Evolutionary conservation across 2,888 invertebrate genomes (phyloP).

Genomic region (Griposia aprilina): DNA sequence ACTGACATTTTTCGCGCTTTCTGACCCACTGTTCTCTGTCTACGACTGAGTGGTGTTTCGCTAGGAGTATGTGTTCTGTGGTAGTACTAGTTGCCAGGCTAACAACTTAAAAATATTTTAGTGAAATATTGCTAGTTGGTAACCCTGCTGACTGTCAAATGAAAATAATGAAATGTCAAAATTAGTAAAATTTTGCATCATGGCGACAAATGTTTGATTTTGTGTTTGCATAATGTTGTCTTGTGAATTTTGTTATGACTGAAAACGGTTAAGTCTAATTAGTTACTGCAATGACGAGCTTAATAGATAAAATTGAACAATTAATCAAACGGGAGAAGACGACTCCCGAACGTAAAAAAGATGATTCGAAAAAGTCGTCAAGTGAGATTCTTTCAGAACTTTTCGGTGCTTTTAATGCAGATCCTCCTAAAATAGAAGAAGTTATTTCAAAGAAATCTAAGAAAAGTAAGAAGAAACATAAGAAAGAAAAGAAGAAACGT

Average conservation of each 20-base stretch:
- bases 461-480: slow-evolving; percentile 91
- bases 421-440: slow-evolving; percentile 91
- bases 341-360: slow-evolving; percentile 86
- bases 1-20: background rate
- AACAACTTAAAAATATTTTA: background rate
- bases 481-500: slow-evolving; percentile 90
- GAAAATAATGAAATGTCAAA: slow-evolving; percentile 22
- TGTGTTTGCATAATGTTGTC: slow-evolving; percentile 28
- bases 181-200: slow-evolving; percentile 47
- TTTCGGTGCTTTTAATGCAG: slow-evolving; percentile 94
- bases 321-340: slow-evolving; percentile 87
- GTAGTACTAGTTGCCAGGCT: slow-evolving; percentile 1
- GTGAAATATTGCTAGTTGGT: background rate
- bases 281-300: slow-evolving; percentile 77
- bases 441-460: slow-evolving; percentile 85
- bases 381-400: slow-evolving; percentile 96
- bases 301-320: slow-evolving; percentile 86
- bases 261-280: slow-evolving; percentile 26
- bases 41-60: too few relatives aligned
- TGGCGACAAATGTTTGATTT: slow-evolving; percentile 55
- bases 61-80: too few relatives aligned
- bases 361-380: slow-evolving; percentile 91
- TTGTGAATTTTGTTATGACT: slow-evolving; percentile 46
- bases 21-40: too few relatives aligned
- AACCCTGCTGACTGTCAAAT: slow-evolving; percentile 32